Evolutionary conservation across 2,113 vertebrate species (phyloP).

Genomic region (Menura novaehollandiae): DNA sequence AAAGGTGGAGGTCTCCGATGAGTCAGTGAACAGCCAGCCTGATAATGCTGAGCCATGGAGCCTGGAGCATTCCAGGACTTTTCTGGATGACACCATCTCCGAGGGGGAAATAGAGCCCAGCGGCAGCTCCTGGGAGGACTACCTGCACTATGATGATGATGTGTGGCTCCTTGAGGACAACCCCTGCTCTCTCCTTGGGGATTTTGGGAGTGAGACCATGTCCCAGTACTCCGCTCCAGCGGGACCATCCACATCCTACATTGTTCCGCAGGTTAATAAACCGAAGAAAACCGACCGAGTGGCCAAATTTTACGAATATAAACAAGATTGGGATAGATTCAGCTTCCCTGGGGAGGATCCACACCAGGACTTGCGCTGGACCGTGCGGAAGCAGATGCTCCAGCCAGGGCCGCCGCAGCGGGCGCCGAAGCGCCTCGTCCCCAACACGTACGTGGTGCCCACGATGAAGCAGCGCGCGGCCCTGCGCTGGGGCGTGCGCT

Average conservation of each 20-base stretch:
- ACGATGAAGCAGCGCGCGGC: constrained; percentile 85
- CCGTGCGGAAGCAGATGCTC: constrained; percentile 53
- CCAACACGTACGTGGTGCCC: constrained; percentile 84
- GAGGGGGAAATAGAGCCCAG: neutral
- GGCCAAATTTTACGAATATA: constrained; percentile 58
- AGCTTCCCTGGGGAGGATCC: constrained; percentile 62
- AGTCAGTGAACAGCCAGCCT: neutral
- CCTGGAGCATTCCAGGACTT: neutral
- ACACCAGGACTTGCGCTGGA: constrained; percentile 56
- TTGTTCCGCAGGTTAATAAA: neutral
- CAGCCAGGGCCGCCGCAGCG: neutral
- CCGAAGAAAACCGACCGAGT: constrained; percentile 61
- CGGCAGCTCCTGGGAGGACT: neutral
- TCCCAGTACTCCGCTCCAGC: neutral
- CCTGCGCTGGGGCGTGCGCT: constrained; percentile 84
- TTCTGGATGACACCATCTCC: neutral
- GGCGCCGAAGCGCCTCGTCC: neutral
- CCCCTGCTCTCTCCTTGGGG: neutral
- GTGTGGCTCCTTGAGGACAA: neutral
- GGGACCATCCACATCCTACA: constrained; percentile 58
- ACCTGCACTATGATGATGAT: neutral
- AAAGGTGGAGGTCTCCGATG: constrained; percentile 50
- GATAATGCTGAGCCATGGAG: neutral
- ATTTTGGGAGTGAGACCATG: neutral
- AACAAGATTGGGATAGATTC: constrained; percentile 66